A percentile compares a stretch with the other conserved stretches of the same genome.
These are phyloP conservation scores for Amphilophus citrinellus DNA, from an alignment of 2,113 vertebrate genomes.

Conservation along the genomic window DNA sequence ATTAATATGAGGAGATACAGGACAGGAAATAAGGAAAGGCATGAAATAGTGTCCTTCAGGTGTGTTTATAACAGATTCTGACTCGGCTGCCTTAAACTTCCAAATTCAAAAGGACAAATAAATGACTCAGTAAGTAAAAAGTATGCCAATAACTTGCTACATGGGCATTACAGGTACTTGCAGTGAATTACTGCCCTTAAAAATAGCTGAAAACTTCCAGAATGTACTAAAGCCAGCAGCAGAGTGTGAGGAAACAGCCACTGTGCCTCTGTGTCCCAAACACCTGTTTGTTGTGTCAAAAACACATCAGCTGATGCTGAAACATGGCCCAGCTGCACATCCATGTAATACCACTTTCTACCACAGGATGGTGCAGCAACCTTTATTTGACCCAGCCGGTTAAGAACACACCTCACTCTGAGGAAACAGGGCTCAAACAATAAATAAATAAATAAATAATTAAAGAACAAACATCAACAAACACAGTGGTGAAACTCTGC, in stretches of 20 bases:
- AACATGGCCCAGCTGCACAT: background rate
- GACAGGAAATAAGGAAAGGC: background rate
- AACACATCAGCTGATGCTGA: background rate
- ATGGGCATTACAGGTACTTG: too few species aligned
- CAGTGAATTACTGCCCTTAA: too few species aligned
- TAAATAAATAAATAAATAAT: too few species aligned
- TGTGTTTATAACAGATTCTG: background rate
- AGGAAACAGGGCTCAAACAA: background rate
- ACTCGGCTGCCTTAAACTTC: background rate
- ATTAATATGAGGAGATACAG: too few species aligned
- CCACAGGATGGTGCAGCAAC: background rate
- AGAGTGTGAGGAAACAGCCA: background rate
- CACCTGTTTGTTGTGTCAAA: background rate
- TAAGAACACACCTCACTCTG: background rate
- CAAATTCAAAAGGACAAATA: background rate
- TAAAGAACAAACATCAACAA: background rate
- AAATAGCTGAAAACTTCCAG: too few species aligned
- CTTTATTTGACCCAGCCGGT: rapidly evolving
- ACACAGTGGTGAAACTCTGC: rapidly evolving
- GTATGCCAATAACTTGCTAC: background rate
- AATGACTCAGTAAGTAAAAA: background rate
- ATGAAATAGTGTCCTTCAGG: background rate
- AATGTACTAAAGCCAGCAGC: background rate
- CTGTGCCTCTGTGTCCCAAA: background rate
- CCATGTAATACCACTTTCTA: background rate